phyloP scores from a whole-genome alignment of 2,888 invertebrate species.

The Sarcophaga carnaria region DNA sequence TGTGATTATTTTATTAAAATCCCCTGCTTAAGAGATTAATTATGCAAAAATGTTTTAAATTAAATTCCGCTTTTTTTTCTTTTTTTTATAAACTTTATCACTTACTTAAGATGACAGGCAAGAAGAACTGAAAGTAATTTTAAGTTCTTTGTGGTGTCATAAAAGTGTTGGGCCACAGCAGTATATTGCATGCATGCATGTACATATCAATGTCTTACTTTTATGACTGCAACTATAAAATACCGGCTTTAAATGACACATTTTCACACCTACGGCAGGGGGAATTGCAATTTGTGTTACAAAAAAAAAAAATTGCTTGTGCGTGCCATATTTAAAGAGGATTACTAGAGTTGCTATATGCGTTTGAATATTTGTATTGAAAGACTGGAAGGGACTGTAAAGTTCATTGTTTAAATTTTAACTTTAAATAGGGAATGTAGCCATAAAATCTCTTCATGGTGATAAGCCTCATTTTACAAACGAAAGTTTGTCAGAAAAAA shows the following conservation, averaged over 20 bases:
- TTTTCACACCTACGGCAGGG: not conserved
- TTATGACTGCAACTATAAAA: not conserved
- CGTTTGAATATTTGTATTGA: too few relatives aligned
- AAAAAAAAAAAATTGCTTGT: not conserved
- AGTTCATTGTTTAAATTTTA: too few relatives aligned
- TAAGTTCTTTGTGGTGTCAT: not conserved
- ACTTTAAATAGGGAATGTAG: too few relatives aligned
- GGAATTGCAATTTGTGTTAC: not conserved
- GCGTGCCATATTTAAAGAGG: too few relatives aligned
- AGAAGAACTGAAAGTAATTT: not conserved
- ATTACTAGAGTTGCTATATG: too few relatives aligned
- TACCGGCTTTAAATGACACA: not conserved
- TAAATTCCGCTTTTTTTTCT: not conserved
- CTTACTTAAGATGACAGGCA: not conserved
- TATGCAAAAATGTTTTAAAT: not conserved
- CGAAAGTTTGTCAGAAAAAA: too few relatives aligned
- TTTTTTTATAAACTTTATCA: not conserved
- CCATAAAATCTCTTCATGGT: too few relatives aligned
- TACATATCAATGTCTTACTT: not conserved
- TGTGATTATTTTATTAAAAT: not conserved
- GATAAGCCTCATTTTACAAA: too few relatives aligned
- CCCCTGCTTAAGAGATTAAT: not conserved
- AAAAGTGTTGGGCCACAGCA: not conserved
- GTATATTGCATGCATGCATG: not conserved
- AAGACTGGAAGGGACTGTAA: too few relatives aligned